Conservation (phyloP, 2,113 vertebrate genomes). For the Thamnophis sirtalis region DNA sequence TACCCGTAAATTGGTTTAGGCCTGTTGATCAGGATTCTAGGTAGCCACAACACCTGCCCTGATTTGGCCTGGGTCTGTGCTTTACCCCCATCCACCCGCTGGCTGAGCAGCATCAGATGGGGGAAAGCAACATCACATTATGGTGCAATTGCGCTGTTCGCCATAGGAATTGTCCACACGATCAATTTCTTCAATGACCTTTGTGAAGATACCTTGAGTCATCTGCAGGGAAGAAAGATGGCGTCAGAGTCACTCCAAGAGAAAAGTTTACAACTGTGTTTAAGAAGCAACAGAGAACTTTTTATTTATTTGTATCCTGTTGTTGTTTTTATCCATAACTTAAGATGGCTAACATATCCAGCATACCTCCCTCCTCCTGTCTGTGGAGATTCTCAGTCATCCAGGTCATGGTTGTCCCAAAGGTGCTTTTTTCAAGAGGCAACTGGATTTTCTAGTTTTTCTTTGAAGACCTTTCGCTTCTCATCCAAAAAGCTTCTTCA, state of each 20-base stretch:
- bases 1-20: background rate
- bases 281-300: background rate
- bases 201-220: conserved; percentile 53
- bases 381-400: too few relatives aligned
- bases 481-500: too few relatives aligned
- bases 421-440: too few relatives aligned
- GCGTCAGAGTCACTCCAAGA: background rate
- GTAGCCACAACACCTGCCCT: background rate
- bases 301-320: background rate
- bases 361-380: background rate
- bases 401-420: too few relatives aligned
- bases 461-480: too few relatives aligned
- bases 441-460: too few relatives aligned
- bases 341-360: background rate
- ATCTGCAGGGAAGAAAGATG: conserved; percentile 19
- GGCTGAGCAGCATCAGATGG: rapidly evolving
- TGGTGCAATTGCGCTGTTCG: conserved; percentile 36
- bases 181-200: conserved; percentile 60
- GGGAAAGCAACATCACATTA: conserved; percentile 41
- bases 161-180: conserved; percentile 50
- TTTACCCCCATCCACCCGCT: background rate
- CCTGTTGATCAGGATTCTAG: rapidly evolving
- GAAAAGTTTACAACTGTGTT: background rate
- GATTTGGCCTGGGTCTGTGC: background rate
- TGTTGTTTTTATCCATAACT: background rate